A percentile compares a stretch with the other conserved stretches of the same genome.
phyloP scores from a whole-genome alignment of 1,140 invertebrate genomes.

The Hypsibius dujardini region DNA sequence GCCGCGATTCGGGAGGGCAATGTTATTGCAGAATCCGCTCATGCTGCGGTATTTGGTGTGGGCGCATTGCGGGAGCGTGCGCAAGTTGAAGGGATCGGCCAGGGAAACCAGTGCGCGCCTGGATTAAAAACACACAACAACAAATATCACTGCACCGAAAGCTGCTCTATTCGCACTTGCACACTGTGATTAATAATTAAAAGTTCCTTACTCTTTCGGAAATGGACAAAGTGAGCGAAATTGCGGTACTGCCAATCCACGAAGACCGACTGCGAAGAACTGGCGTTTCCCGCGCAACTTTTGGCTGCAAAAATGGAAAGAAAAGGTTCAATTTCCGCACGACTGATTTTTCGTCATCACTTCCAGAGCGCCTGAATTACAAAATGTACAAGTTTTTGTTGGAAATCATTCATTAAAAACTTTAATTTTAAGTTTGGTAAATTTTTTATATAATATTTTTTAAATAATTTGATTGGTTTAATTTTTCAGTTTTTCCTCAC shows the following conservation, averaged over 20 bases:
- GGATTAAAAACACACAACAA: background rate
- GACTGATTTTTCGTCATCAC: too few relatives aligned
- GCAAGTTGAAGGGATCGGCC: background rate
- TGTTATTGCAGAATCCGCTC: background rate
- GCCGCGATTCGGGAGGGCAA: background rate
- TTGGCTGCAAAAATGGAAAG: background rate
- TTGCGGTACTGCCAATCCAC: background rate
- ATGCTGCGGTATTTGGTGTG: background rate
- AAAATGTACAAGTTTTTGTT: too few relatives aligned
- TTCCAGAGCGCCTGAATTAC: too few relatives aligned
- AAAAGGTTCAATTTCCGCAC: too few relatives aligned
- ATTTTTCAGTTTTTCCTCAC: too few relatives aligned
- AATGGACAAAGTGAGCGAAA: constrained; percentile 12
- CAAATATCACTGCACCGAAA: background rate
- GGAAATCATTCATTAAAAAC: background rate
- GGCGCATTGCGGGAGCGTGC: background rate
- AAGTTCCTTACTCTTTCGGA: constrained; percentile 15
- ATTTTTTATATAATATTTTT: too few relatives aligned
- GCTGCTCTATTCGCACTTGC: background rate
- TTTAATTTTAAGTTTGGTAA: too few relatives aligned
- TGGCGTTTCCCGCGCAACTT: background rate
- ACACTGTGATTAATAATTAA: background rate
- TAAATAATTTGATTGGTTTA: too few relatives aligned
- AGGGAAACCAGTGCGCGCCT: background rate
- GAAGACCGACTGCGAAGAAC: background rate